Base-by-base conservation (phyloP, 2,797 vertebrate species). In the Enteromius afrohamiltoni region DNA sequence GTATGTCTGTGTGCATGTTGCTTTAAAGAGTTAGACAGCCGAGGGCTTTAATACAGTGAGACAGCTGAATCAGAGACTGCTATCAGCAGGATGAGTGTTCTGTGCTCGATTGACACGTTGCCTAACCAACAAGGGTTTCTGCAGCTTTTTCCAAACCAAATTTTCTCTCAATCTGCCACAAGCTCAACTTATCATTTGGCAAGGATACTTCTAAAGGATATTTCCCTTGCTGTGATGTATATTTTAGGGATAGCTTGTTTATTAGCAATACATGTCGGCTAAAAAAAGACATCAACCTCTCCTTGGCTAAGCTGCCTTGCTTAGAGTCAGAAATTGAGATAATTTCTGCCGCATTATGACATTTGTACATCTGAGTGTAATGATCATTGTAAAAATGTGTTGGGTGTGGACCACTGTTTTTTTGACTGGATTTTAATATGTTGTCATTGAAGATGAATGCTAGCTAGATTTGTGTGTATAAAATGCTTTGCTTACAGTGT, bases 31-130 rank as follows among this genome's bases (percentile, higher is more conserved):
- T 67, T 23, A 79, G 77, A 71, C 55, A 47, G n/a, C 34, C 31
- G 37, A 58, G 8, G 45, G 71, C 67, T 85, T 40, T 83, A 83
- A 85, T 86, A 51, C 78, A 70, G 76, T 29, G 23, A 86, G 87
- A 89, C 87, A 85, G 83, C 86, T 81, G 77, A 85, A 82, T 87
- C 78, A 77, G 77, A 86, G 62, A 55, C 87, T 65, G 80, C 65
- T 51, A 82, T 80, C 77, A 53, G 51, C 58, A 29, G 21, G 13
- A 84, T 21, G 73, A 70, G 23, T 80, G 45, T 42, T 75, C 65
- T 70, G 58, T 77, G 49, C 62, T 69, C 26, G 51, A 75, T 14
- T 74, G 71, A 81, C 81, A 80, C 62, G 21, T 79, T 51, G 60
- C 49, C 67, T 73, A 74, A 80, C 73, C 77, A 55, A 71, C 64